phyloP scores from a whole-genome alignment of 1,140 invertebrate genomes.

The Pseudomyrmex dendroicus region DNA sequence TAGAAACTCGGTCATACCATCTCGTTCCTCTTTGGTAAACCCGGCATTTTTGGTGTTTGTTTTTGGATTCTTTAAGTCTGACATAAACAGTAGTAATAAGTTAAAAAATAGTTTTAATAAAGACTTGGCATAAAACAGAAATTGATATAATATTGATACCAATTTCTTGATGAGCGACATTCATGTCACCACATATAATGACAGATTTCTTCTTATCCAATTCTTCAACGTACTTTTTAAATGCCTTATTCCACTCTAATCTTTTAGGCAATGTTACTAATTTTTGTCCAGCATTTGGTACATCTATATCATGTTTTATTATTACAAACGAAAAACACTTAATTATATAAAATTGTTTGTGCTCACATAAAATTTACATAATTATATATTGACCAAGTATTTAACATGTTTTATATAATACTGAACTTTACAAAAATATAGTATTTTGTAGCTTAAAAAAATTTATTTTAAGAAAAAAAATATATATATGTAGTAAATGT shows the following conservation, averaged over 20 bases:
- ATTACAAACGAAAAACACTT: conserved; percentile 43
- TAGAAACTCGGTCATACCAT: conserved; percentile 95
- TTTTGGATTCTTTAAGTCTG: conserved; percentile 98
- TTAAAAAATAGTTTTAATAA: conserved; percentile 10
- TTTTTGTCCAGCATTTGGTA: conserved; percentile 92
- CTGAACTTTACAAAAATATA: too few relatives aligned
- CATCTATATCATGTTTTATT: conserved; percentile 85
- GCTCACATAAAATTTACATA: conserved; percentile 18
- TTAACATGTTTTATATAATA: not conserved
- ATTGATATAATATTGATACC: conserved; percentile 85
- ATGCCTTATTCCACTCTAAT: conserved; percentile 95
- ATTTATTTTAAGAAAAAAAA: conserved; percentile 7
- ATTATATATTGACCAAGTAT: not conserved
- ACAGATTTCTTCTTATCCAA: conserved; percentile 97
- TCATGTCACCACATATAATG: conserved; percentile 98
- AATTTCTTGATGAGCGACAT: conserved; percentile 98
- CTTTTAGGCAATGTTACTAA: conserved; percentile 95
- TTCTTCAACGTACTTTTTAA: conserved; percentile 91
- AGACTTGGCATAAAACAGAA: not conserved
- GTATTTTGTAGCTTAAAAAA: not conserved
- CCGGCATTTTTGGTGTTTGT: conserved; percentile 97
- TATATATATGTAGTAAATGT: not conserved
- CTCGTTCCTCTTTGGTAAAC: conserved; percentile 97
- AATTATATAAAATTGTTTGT: conserved; percentile 3
- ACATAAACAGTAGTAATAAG: conserved; percentile 14